Evolutionary conservation across 2,113 vertebrate species (phyloP).

Genomic region (Puma concolor): DNA sequence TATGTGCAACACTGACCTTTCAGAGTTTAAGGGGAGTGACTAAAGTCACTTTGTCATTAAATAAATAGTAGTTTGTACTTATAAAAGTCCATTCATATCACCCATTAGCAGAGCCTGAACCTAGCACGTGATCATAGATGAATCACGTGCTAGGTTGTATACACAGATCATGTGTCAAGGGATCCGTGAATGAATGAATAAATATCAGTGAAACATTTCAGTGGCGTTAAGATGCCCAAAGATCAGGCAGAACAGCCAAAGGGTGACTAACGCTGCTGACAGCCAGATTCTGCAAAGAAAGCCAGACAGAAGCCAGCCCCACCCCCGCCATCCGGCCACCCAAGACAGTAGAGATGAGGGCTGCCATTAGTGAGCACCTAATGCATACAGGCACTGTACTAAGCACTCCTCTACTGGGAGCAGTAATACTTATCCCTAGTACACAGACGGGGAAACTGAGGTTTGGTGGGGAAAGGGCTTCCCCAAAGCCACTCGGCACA

Average conservation of each 20-base stretch:
- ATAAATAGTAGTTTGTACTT: background rate
- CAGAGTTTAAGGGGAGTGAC: background rate
- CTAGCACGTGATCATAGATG: fast-evolving
- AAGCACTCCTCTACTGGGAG: background rate
- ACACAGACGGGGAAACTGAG: background rate
- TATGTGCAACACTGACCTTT: background rate
- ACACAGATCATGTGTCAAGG: too few relatives aligned
- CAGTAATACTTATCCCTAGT: background rate
- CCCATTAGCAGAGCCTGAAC: background rate
- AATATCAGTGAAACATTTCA: background rate
- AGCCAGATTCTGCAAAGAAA: background rate
- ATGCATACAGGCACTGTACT: background rate
- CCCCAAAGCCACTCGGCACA: background rate
- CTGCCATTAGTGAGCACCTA: background rate
- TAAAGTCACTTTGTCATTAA: background rate
- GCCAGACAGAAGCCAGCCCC: background rate
- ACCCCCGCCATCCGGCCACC: background rate
- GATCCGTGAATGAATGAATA: background rate
- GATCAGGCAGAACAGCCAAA: background rate
- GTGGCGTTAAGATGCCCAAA: background rate
- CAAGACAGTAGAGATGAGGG: fast-evolving
- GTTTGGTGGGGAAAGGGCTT: background rate
- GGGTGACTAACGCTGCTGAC: background rate
- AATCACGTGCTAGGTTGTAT: too few relatives aligned
- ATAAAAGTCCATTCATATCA: background rate